Evolutionary conservation across 2,888 invertebrate genomes (phyloP), one percentile per base, ranked within the genome.

Genomic region (Sussaba pulchella): DNA sequence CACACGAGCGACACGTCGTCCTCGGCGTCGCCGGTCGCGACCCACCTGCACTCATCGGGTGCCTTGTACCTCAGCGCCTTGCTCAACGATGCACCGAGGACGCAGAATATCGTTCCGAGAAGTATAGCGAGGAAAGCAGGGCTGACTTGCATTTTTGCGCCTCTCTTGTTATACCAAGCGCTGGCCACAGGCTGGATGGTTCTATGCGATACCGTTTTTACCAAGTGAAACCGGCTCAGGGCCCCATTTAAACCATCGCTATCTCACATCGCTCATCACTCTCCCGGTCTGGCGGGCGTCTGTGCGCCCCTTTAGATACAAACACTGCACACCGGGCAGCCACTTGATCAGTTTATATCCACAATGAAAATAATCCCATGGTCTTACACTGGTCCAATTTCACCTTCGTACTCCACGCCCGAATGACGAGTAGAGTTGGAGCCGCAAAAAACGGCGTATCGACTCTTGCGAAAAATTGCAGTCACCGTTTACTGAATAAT

Each of bases 1-100:
- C 96, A 96, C 87, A 96, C 95, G 83, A 96, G 93, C 24, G 96
- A 95, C 64, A 96, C 96, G 87, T 94, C 94, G 89, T 94, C 94
- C 85, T 94, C 94, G 88, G 94, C 94, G 83, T 94, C 94, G 87
- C 94, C 95, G 89, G 95, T 95, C 83, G 95, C 94, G 86, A 95
- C 95, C 96, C 96, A 96, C 88, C 96, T 95, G 93, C 96, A 96
- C 92, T 96, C 96, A 92, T 96, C 96, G 84, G 96, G 96, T 87
- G 96, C 96, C 90, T 96, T 96, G 92, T 96, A 96, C 83, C 96
- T 94, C 66, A 92, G 90, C 84, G 94, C 94, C 88, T 94, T 94
- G 91, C 96, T 94, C 74, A 94, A 91, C 83, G 94, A 94, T 82
- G 94, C 94, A 82, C 94, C 94, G 78, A 94, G 92, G 82, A 94